Evolutionary conservation across 2,888 invertebrate genomes (phyloP).

Genomic region (Lordiphosa andalusiaca): DNA sequence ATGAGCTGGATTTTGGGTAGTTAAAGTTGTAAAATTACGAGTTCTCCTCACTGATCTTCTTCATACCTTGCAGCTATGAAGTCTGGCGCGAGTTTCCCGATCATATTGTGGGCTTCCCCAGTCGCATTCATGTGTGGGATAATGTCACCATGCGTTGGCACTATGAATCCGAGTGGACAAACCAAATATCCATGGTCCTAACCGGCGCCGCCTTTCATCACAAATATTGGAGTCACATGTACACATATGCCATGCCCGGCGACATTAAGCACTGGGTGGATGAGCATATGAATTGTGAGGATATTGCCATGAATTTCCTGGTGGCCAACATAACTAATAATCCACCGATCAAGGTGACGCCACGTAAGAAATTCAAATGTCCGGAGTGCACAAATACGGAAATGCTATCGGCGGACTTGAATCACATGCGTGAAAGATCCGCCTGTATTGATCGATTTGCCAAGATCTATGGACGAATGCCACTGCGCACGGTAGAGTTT

Average conservation of each 20-base stretch:
- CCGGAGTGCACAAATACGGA: constrained; percentile 96
- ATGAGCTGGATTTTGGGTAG: constrained; percentile 97
- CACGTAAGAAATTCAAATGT: constrained; percentile 97
- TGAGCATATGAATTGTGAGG: constrained; percentile 98
- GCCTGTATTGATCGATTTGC: constrained; percentile 92
- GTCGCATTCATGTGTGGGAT: constrained; percentile 96
- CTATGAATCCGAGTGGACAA: constrained; percentile 99
- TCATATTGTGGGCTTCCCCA: constrained; percentile 97
- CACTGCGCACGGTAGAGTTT: constrained; percentile 93
- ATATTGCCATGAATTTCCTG: constrained; percentile 98
- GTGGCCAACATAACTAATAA: constrained; percentile 96
- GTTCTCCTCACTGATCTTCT: not conserved
- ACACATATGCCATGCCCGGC: constrained; percentile 92
- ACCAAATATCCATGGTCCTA: constrained; percentile 96
- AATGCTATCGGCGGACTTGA: constrained; percentile 94
- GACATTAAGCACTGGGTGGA: constrained; percentile 95
- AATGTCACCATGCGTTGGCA: constrained; percentile 92
- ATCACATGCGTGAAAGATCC: constrained; percentile 95
- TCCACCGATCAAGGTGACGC: constrained; percentile 96
- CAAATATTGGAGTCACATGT: constrained; percentile 97
- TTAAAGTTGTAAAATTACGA: constrained; percentile 79
- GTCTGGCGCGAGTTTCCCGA: constrained; percentile 99
- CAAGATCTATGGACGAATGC: constrained; percentile 91
- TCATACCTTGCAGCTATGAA: constrained; percentile 82
- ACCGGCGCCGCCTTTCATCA: constrained; percentile 98